phyloP scores from a whole-genome alignment of 2,888 invertebrate genomes.

The Nemotelus nigrinus region DNA sequence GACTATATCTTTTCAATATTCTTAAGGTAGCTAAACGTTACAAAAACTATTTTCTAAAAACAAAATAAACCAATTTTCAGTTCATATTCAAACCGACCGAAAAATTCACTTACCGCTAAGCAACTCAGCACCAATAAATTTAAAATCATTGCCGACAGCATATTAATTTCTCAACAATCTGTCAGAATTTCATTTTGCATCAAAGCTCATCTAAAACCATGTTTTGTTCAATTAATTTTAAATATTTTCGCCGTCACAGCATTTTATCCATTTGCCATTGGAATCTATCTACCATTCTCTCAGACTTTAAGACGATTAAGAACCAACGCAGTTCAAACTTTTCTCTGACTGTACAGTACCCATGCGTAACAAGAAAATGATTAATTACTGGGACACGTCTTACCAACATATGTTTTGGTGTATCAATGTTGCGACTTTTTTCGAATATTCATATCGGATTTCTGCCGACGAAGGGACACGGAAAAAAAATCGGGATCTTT shows the following conservation, averaged over 20 bases:
- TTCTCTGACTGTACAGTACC: slow-evolving; percentile 22
- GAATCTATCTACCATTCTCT: not conserved
- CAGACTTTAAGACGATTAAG: slow-evolving; percentile 31
- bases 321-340: not conserved
- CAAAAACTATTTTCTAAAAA: no score
- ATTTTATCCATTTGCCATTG: slow-evolving; percentile 30
- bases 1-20: no score
- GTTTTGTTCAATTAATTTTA: slow-evolving; percentile 39
- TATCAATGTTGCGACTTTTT: slow-evolving; percentile 27
- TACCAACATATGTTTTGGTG: slow-evolving; percentile 40
- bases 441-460: slow-evolving; percentile 1
- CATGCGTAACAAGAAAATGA: slow-evolving; percentile 41
- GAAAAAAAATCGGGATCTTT: slow-evolving; percentile 4
- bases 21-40: no score
- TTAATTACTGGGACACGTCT: slow-evolving; percentile 40
- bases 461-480: not conserved
- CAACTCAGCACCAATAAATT: no score
- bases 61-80: no score
- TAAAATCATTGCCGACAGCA: no score
- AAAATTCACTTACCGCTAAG: no score
- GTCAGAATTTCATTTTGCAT: no score
- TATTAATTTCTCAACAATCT: no score
- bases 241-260: slow-evolving; percentile 42
- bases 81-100: no score
- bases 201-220: slow-evolving; percentile 26